Conservation (phyloP, 2,113 vertebrate genomes). For the Heterochromis multidens region DNA sequence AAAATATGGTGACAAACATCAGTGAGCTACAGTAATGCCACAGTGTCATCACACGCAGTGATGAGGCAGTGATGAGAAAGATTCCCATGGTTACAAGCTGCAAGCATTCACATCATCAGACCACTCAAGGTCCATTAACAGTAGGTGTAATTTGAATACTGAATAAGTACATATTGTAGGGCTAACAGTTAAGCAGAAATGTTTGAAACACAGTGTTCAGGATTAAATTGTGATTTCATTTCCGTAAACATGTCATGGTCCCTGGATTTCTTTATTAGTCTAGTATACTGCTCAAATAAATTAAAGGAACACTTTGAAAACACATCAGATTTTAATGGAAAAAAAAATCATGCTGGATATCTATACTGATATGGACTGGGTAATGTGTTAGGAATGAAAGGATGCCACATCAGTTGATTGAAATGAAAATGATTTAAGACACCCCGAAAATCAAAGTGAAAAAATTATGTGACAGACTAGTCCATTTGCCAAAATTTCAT, state of each 20-base stretch:
- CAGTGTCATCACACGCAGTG: neutral
- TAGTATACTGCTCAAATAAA: neutral
- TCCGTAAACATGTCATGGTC: neutral
- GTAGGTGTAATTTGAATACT: neutral
- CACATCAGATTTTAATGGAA: no score
- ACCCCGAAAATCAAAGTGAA: neutral
- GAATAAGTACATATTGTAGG: neutral
- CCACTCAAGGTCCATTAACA: neutral
- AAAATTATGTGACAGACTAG: no score
- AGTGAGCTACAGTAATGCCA: neutral
- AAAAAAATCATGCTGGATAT: no score
- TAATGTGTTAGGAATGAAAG: neutral
- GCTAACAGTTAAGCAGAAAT: neutral
- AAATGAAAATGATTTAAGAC: neutral
- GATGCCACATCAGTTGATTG: neutral
- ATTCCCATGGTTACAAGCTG: slow-evolving; percentile 21
- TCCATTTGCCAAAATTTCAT: no score
- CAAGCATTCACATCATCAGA: neutral
- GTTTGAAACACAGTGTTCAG: neutral
- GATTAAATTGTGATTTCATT: neutral
- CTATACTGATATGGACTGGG: no score
- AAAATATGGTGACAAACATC: neutral
- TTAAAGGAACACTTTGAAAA: neutral
- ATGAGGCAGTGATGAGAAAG: neutral
- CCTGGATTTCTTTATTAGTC: neutral